phyloP scores from a whole-genome alignment of 2,797 vertebrate species.

The Propithecus perrieri region DNA sequence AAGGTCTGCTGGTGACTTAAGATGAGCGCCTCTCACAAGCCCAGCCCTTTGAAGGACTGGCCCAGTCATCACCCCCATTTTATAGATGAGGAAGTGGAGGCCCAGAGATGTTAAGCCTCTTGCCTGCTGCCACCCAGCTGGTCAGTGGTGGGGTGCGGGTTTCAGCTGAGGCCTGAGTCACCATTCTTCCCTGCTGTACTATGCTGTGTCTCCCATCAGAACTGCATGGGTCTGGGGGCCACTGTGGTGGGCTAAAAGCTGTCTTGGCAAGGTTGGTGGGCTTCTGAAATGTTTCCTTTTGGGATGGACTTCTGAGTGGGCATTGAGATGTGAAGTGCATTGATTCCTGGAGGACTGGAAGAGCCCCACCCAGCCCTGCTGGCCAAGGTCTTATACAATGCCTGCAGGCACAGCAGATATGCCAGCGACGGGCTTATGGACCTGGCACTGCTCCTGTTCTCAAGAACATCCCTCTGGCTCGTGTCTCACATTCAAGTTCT shows the following conservation, averaged over 20 bases:
- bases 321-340: not conserved
- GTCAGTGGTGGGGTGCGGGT: not conserved
- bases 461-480: not conserved
- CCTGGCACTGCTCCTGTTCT: not conserved
- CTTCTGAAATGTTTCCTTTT: not conserved
- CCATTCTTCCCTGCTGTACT: not conserved
- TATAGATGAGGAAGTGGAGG: not conserved
- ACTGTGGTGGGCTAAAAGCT: not conserved
- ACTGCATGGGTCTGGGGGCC: not conserved
- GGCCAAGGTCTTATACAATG: not conserved
- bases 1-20: not conserved
- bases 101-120: not conserved
- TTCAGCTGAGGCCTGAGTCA: not conserved
- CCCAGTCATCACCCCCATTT: not conserved
- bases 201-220: not conserved
- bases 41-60: not conserved
- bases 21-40: not conserved
- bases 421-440: rapidly evolving
- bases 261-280: not conserved
- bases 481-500: not conserved
- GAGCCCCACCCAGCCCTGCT: not conserved
- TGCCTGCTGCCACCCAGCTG: not conserved
- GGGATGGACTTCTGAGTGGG: not conserved
- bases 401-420: not conserved
- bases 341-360: not conserved